phyloP scores from a whole-genome alignment of 2,113 vertebrate species.

The Strigops habroptila region DNA sequence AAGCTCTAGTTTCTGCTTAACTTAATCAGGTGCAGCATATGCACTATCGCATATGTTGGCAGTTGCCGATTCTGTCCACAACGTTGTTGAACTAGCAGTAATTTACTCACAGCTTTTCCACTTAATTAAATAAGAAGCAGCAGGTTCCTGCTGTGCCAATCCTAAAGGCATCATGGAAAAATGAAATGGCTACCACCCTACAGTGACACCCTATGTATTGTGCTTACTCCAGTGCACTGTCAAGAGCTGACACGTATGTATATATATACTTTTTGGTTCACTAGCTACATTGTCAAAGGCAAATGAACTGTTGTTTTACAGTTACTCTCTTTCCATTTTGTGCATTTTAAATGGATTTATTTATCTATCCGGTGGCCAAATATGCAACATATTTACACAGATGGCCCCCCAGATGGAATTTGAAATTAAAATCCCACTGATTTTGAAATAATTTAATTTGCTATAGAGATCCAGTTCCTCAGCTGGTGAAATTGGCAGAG shows the following conservation, averaged over 20 bases:
- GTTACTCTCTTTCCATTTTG: neutral
- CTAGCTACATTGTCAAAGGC: neutral
- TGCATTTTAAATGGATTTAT: constrained; percentile 16
- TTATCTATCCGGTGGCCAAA: constrained; percentile 31
- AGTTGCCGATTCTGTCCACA: constrained; percentile 55
- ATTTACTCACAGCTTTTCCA: constrained; percentile 61
- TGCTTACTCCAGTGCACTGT: constrained; percentile 7
- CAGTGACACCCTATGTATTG: neutral
- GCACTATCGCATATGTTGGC: constrained; percentile 2
- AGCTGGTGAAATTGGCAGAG: constrained; percentile 51
- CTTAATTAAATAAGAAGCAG: constrained; percentile 73
- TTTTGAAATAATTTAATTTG: constrained; percentile 60
- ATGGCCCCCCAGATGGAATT: constrained; percentile 61
- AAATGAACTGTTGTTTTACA: neutral
- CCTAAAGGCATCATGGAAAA: constrained; percentile 42
- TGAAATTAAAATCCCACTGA: constrained; percentile 55
- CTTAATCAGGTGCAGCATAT: constrained; percentile 55
- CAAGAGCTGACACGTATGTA: neutral
- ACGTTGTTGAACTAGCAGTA: constrained; percentile 40
- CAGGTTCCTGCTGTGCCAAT: constrained; percentile 61
- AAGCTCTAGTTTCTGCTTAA: constrained; percentile 48
- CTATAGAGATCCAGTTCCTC: constrained; percentile 16
- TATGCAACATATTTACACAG: constrained; percentile 61
- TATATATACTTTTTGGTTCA: neutral
- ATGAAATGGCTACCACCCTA: constrained; percentile 23